Evolutionary conservation across 2,888 invertebrate species (phyloP), one percentile per base, ranked within the genome.

Genomic region (Sinodicranocentrus sp.): DNA sequence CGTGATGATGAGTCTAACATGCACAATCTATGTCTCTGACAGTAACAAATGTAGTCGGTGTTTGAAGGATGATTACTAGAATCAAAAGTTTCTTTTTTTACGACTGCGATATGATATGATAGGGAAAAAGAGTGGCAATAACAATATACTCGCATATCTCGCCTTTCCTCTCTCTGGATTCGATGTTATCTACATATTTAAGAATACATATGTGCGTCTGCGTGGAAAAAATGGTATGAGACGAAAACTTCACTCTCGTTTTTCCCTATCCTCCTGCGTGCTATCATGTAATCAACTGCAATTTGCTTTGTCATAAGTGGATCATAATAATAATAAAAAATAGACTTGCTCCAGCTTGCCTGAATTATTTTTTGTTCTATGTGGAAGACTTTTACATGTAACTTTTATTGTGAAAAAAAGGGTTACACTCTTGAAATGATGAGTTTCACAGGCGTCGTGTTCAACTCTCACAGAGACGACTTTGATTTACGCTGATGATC

Each of bases 31-130:
- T 75, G 82, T 70, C 54, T 70, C 52, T 71, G 82, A 71, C 63
- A 71, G 70, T 82, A 82, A 70, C 70, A 82, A 76, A 82, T 82
- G 70, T 76, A 63, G 54, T 70, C 76, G 76, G 82, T 70, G 76
- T 82, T 68, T 61, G 82, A 71, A 82, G 68, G 67, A 70, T 76
- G 76, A 82, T 82, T 76, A 82, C 82, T 52, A 65, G 76, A 82
- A 72, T 80, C 80, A 80, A n/a, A 48, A 33, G 6, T 48, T n/a
- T 48, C 15, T 48, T n/a, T 82, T 82, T 80, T 67, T 68, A 75
- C 61, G 75, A 75, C 67, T 61, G 68, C 15, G 59, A 82, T 75
- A 82, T 82, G 75, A 68, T 59, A 57, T 52, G 33, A 57, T 6
- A 15, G n/a, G 48, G n/a, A 15, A 48, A 15, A 48, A 15, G 10